Evolutionary conservation across 2,113 vertebrate species (phyloP), one percentile per base, ranked within the genome.

Genomic region (Neogale vison): DNA sequence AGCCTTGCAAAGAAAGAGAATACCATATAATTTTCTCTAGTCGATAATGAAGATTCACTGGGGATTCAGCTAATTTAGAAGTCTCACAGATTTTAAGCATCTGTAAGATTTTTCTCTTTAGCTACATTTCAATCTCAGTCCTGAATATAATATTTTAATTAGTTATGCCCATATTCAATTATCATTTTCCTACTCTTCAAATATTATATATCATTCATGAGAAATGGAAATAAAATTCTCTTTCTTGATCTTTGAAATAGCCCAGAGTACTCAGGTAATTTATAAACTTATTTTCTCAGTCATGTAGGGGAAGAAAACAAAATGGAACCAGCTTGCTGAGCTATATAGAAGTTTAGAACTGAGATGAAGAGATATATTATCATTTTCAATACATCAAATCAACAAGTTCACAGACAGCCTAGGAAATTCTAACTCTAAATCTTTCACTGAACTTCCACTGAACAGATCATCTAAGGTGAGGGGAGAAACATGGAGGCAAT

Each of bases 271-370:
- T 57, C 11, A 79, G 57, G 90, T 97, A 91, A 95, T 96, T 97
- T 97, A 55, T 57, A 92, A 96, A 94, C 85, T 77, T 95, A 88
- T 96, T 96, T 97, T 97, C 88, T 97, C 72, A 92, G 72, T 81
- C 79, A 87, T 95, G 63, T 47, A 89, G 42, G n/a, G 23, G 26
- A 82, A 81, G 42, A 89, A 95, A 93, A 81, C 0, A 9, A 92
- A 96, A 97, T 77, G 61, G n/a, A 96, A 87, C 72, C 45, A 90
- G 81, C 45, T 95, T 50, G 34, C 79, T 87, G 79, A 97, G 63
- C 63, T 88, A 91, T 95, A 95, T 20, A 94, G 39, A 95, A 92
- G 52, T 88, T 92, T 71, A 97, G 71, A 80, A 90, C 24, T 77
- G 13, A 97, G 55, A 89, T 90, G 55, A 93, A 93, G 79, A 93